phyloP scores from a whole-genome alignment of 1,140 invertebrate genomes.

The Drosophila tani region DNA sequence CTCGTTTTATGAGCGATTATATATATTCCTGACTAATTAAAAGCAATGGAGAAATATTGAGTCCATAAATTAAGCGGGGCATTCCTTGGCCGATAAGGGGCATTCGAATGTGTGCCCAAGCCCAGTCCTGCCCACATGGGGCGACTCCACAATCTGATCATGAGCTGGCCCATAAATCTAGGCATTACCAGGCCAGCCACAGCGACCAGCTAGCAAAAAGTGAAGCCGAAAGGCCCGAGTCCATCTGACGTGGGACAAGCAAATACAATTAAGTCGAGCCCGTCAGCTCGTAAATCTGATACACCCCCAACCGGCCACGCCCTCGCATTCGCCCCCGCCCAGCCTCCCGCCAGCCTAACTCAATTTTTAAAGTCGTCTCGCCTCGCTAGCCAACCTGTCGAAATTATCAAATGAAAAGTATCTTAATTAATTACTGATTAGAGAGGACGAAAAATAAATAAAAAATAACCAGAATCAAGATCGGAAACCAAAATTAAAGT shows the following conservation, averaged over 20 bases:
- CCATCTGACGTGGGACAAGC: slow-evolving; percentile 69
- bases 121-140: slow-evolving; percentile 35
- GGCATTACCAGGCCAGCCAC: slow-evolving; percentile 44
- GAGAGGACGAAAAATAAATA: slow-evolving; percentile 21
- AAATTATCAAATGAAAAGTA: slow-evolving; percentile 74
- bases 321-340: slow-evolving; percentile 12
- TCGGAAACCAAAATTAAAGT: not conserved
- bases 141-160: slow-evolving; percentile 34
- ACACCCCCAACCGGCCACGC: slow-evolving; percentile 41
- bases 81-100: slow-evolving; percentile 26
- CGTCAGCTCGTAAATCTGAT: slow-evolving; percentile 71
- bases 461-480: slow-evolving; percentile 38
- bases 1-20: slow-evolving; percentile 58
- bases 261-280: slow-evolving; percentile 76
- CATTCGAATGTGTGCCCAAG: not conserved
- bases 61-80: slow-evolving; percentile 63
- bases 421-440: slow-evolving; percentile 83
- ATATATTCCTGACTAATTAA: slow-evolving; percentile 70
- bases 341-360: slow-evolving; percentile 36
- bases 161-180: slow-evolving; percentile 50
- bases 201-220: slow-evolving; percentile 18
- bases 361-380: slow-evolving; percentile 22
- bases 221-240: slow-evolving; percentile 37
- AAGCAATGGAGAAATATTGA: slow-evolving; percentile 71
- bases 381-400: slow-evolving; percentile 43